phyloP scores from a whole-genome alignment of 2,113 vertebrate species.

The Callocephalon fimbriatum region DNA sequence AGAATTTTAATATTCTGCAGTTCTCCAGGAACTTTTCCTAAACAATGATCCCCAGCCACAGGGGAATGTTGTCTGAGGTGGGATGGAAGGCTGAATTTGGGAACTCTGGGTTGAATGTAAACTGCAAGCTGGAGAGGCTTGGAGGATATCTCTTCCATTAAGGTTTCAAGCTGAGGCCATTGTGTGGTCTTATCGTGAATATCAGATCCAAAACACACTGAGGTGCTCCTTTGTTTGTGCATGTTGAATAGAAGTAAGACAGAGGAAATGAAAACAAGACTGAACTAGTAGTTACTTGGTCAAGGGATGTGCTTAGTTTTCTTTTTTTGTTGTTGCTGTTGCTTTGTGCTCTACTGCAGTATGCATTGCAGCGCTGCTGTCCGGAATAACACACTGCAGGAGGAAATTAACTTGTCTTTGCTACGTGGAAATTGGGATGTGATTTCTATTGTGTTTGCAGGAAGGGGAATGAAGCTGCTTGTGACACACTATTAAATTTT shows the following conservation, averaged over 20 bases:
- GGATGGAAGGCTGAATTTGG: neutral
- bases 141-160: neutral
- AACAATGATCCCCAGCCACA: rapidly evolving
- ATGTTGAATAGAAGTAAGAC: neutral
- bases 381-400: neutral
- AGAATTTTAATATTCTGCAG: neutral
- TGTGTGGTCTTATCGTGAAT: neutral
- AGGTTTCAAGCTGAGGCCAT: neutral
- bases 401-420: neutral
- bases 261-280: neutral
- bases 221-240: neutral
- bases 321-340: neutral
- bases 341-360: neutral
- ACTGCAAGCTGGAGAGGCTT: neutral
- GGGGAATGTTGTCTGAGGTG: neutral
- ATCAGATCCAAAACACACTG: neutral
- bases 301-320: neutral
- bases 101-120: neutral
- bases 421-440: neutral
- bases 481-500: neutral
- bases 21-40: neutral
- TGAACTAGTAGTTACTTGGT: neutral
- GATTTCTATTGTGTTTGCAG: neutral
- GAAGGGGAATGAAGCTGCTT: neutral
- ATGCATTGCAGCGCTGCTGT: neutral